Evolutionary conservation across 2,113 vertebrate genomes (phyloP).

Genomic region (Lepus timidus): DNA sequence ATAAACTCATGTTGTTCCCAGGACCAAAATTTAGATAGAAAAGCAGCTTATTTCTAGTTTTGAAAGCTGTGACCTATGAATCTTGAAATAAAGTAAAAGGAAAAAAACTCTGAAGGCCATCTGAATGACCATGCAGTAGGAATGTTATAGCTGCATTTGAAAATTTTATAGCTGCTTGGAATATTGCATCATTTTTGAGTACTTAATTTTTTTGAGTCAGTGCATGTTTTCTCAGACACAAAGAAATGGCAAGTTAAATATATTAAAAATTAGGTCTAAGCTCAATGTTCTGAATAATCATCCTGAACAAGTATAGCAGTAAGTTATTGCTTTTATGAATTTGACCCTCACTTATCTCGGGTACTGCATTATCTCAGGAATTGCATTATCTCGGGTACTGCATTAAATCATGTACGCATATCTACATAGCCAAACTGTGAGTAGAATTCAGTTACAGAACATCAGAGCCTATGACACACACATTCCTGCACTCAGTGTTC

Average conservation of each 20-base stretch:
- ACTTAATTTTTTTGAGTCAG: not conserved
- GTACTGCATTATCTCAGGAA: not conserved
- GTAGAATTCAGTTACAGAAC: not conserved
- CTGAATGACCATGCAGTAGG: not conserved
- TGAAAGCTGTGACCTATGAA: not conserved
- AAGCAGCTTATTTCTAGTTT: not conserved
- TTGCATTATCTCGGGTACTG: not conserved
- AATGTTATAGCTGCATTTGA: not conserved
- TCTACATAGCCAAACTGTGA: not conserved
- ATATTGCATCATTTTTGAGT: not conserved
- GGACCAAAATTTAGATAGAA: slow-evolving; percentile 15
- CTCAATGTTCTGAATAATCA: not conserved
- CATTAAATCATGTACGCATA: not conserved
- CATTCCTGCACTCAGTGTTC: not conserved
- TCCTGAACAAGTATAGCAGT: not conserved
- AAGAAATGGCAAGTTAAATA: slow-evolving; percentile 37
- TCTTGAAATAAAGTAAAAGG: not conserved
- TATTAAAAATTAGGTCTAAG: not conserved
- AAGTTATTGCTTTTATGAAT: not conserved
- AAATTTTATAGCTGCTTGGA: not conserved
- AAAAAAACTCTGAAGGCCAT: not conserved
- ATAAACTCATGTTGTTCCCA: slow-evolving; percentile 15
- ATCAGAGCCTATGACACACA: not conserved
- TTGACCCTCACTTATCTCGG: not conserved
- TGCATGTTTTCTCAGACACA: not conserved